Conservation (phyloP, 2,888 invertebrate genomes). For the Drosophila neotestacea region DNA sequence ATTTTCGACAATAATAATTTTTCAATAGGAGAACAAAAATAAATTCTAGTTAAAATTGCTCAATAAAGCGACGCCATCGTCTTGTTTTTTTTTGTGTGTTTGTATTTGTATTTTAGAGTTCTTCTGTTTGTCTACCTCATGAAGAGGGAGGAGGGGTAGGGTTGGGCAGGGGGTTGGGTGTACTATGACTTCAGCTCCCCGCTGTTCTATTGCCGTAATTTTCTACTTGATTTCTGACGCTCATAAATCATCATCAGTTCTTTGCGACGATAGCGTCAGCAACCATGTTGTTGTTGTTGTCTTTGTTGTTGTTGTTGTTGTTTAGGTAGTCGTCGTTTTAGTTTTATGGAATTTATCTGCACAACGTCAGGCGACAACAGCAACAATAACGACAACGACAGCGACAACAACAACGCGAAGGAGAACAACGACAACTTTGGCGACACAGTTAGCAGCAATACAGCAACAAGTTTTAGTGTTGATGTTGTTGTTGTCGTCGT, state of each 20-base stretch:
- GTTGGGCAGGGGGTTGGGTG: background rate
- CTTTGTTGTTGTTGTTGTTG: conserved; percentile 36
- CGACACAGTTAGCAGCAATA: conserved; percentile 69
- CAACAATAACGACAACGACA: conserved; percentile 38
- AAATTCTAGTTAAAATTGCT: conserved; percentile 69
- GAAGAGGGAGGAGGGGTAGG: background rate
- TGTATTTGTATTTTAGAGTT: conserved; percentile 23
- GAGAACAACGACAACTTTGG: conserved; percentile 62
- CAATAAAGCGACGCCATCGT: conserved; percentile 41
- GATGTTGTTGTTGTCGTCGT: conserved; percentile 18
- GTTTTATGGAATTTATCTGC: conserved; percentile 74
- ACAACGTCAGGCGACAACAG: conserved; percentile 32
- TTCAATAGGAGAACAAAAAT: conserved; percentile 30
- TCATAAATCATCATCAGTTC: conserved; percentile 80
- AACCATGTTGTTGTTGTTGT: conserved; percentile 39
- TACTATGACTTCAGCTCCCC: conserved; percentile 24
- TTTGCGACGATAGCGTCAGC: conserved; percentile 58
- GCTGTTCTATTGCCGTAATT: conserved; percentile 75
- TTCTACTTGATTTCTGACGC: conserved; percentile 81
- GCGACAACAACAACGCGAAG: conserved; percentile 23
- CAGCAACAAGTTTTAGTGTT: conserved; percentile 66
- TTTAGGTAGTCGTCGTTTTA: conserved; percentile 70
- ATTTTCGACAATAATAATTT: conserved; percentile 7
- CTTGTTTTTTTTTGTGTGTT: conserved; percentile 6
- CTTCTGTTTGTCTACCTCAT: conserved; percentile 14